Evolutionary conservation across 2,113 vertebrate species (phyloP), one percentile per base, ranked within the genome.

Genomic region (Miniopterus natalensis): DNA sequence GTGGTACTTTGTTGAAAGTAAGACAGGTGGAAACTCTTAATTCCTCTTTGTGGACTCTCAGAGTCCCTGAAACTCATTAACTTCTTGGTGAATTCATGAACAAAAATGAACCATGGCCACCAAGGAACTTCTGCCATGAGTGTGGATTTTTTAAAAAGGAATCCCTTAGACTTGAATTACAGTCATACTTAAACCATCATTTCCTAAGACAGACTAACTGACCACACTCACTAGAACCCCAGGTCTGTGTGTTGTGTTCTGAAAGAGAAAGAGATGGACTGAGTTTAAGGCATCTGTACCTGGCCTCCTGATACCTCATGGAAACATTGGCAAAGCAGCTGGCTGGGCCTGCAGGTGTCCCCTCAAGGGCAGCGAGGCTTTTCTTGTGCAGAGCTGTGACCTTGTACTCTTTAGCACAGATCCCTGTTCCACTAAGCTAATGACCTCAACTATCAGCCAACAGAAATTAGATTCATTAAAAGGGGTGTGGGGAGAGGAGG

Each of bases 361-460:
- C 1, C 70, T 14, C 55, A 31, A 77, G 75, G 75, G 94, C 73
- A 81, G 40, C 18, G 7, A 75, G 47, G 18, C 70, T 81, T 83
- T 75, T 45, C 71, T 75, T 0, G 4, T n/a, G 73, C 73, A 66
- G 71, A 96, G 74, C 73, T 55, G 85, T 94, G 93, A 96, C 94
- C 94, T 88, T 75, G 85, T 84, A 68, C 88, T 92, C 66, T 21
- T 92, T 90, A 95, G 79, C 84, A 93, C 66, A 47, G 80, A 15
- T 25, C 47, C 70, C 27, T 21, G 8, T 80, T 51, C 77, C 83
- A 91, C 8, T 21, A n/a, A 91, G 86, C 68, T 70, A 84, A 81
- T 23, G 79, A 83, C 61, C 66, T 84, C 86, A 80, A 84, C 92
- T 31, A 87, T 23, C 63, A 63, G 81, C 59, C 83, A 70, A 63